phyloP scores from a whole-genome alignment of 2,888 invertebrate species.

The Antheraea assamensis region DNA sequence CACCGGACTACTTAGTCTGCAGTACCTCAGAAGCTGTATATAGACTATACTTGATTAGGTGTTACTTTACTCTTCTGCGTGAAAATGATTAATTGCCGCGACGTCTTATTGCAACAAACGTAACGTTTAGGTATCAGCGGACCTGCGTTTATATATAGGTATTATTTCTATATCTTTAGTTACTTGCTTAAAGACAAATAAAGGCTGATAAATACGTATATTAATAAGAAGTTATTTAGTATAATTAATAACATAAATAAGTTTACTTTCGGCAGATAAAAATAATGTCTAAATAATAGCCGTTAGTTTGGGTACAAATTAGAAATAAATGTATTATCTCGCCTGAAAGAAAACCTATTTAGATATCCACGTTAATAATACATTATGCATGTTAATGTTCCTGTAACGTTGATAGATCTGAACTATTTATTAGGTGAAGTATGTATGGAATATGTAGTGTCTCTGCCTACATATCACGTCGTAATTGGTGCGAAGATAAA shows the following conservation, averaged over 20 bases:
- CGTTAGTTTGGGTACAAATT: background rate
- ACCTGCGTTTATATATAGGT: background rate
- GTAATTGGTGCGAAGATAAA: conserved; percentile 9
- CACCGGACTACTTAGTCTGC: too few species aligned
- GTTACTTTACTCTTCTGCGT: too few species aligned
- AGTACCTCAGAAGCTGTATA: too few species aligned
- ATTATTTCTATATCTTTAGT: background rate
- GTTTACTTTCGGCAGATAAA: background rate
- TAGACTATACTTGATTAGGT: too few species aligned
- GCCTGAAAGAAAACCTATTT: background rate
- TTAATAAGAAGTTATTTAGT: background rate
- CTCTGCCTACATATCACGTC: background rate
- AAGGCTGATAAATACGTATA: background rate
- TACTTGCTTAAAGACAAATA: background rate
- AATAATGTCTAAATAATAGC: background rate
- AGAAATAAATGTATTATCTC: background rate
- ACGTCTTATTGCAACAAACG: too few species aligned
- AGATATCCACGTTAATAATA: conserved; percentile 12
- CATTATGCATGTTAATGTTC: conserved; percentile 12
- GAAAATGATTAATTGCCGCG: too few species aligned
- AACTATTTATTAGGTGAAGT: conserved; percentile 1
- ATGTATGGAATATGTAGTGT: background rate
- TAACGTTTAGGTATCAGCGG: background rate
- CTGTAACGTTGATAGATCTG: background rate
- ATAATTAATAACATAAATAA: background rate